Percentiles rank a stretch among this genome's conserved stretches.
Conservation (phyloP, 2,888 invertebrate genomes). For the Anthrax anthrax region DNA sequence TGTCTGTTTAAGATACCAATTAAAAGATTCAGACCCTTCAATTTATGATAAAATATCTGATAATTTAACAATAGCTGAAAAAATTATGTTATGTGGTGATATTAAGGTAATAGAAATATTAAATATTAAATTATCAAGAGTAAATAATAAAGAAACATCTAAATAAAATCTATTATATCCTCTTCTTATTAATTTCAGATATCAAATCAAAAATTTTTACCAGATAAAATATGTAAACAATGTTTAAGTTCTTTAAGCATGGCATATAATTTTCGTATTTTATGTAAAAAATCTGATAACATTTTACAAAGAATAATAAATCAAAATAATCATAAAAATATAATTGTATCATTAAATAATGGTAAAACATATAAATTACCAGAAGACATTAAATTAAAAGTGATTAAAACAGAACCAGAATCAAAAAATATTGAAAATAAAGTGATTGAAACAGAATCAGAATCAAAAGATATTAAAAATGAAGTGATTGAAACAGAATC, state of each 20-base stretch:
- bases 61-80: no score
- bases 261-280: slow-evolving; percentile 5
- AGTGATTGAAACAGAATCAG: no score
- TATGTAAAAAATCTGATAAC: slow-evolving; percentile 4
- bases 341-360: slow-evolving; percentile 3
- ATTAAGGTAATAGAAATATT: no score
- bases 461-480: no score
- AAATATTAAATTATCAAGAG: no score
- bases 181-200: neutral
- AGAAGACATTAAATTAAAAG: slow-evolving; percentile 3
- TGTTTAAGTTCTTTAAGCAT: slow-evolving; percentile 2
- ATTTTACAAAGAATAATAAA: slow-evolving; percentile 3
- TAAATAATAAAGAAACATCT: no score
- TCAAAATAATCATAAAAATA: slow-evolving; percentile 4
- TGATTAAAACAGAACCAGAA: slow-evolving; percentile 2
- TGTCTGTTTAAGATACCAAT: no score
- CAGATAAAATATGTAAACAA: slow-evolving; percentile 1
- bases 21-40: no score
- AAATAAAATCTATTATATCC: neutral
- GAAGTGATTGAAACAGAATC: no score
- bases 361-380: slow-evolving; percentile 4
- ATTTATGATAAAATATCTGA: no score
- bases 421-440: no score
- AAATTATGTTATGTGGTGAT: no score
- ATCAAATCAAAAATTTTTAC: neutral